Evolutionary conservation across 2,888 invertebrate species (phyloP).

Genomic region (Tholera decimalis): DNA sequence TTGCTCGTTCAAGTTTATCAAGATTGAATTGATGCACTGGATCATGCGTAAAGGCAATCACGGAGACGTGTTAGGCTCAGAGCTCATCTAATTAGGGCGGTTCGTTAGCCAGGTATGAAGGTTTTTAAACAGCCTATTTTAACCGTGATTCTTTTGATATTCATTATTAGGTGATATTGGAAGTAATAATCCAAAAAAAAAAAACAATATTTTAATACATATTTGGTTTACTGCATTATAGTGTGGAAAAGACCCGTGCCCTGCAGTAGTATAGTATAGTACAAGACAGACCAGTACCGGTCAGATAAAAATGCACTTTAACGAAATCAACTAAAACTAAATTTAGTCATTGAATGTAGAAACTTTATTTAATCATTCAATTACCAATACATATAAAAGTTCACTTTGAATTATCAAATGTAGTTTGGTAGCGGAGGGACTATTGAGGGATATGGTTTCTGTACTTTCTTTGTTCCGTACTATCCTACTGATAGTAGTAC

Average conservation of each 20-base stretch:
- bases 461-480: neutral
- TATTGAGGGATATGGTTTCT: neutral
- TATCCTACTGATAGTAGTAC: neutral
- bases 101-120: neutral
- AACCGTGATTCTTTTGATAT: neutral
- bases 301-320: too few species aligned
- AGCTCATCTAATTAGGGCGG: neutral
- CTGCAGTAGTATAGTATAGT: too few species aligned
- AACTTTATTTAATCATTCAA: neutral
- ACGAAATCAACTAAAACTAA: too few species aligned
- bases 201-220: too few species aligned
- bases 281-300: too few species aligned
- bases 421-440: neutral
- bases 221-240: too few species aligned
- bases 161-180: too few species aligned
- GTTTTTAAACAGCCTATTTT: neutral
- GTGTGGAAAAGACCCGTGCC: too few species aligned
- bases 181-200: too few species aligned
- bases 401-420: neutral
- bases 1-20: neutral
- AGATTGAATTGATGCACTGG: constrained; percentile 12
- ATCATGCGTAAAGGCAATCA: constrained; percentile 3
- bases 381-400: neutral
- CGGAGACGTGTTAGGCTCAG: neutral
- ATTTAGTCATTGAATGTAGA: too few species aligned